Conservation (phyloP, 1,140 invertebrate species). For the Homarus americanus region DNA sequence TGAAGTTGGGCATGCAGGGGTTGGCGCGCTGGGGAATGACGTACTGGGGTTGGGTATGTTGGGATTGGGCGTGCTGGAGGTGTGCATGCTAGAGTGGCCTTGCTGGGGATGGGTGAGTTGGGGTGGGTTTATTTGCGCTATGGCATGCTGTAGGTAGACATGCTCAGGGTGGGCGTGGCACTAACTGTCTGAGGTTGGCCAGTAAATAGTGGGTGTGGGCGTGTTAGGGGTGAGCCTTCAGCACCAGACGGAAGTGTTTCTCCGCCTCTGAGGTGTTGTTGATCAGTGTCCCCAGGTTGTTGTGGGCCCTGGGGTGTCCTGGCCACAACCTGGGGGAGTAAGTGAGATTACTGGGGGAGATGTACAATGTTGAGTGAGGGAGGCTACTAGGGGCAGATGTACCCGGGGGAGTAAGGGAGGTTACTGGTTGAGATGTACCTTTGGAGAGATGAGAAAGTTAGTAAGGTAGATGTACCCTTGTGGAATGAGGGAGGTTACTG, state of each 20-base stretch:
- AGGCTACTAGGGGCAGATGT: no score
- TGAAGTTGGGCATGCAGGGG: no score
- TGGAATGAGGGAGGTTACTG: no score
- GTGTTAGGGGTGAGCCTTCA: constrained; percentile 86
- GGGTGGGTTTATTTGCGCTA: background rate
- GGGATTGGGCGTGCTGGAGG: no score
- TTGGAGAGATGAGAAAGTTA: no score
- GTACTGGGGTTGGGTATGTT: background rate
- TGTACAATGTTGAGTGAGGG: no score
- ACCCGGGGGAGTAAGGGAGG: no score
- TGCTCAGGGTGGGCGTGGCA: constrained; percentile 79
- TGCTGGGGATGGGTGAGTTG: constrained; percentile 78
- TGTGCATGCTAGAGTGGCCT: no score
- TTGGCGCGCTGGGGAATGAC: no score
- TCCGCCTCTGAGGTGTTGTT: constrained; percentile 82
- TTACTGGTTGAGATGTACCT: no score
- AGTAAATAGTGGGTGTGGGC: constrained; percentile 92
- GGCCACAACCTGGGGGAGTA: constrained; percentile 87
- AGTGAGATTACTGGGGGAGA: no score
- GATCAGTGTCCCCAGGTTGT: constrained; percentile 91
- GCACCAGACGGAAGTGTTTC: constrained; percentile 86
- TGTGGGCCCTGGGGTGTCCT: constrained; percentile 91
- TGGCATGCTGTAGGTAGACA: background rate
- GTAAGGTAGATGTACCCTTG: no score
- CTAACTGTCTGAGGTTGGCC: constrained; percentile 79